Conservation (phyloP, 2,797 vertebrate genomes). For the Smutsia temminckii region DNA sequence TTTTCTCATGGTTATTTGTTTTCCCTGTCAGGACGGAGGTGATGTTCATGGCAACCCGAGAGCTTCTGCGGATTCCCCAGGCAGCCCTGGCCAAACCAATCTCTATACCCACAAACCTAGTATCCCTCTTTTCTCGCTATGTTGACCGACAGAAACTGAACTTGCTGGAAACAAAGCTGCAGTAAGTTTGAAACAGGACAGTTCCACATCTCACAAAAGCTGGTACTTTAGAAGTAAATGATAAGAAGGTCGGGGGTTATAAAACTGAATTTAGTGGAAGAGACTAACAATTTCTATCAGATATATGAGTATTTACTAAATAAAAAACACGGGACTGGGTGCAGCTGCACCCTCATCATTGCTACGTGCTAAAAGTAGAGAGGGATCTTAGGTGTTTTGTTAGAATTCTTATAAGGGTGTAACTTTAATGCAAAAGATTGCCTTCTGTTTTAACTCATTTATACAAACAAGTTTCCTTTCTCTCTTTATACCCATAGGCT, state of each 20-base stretch:
- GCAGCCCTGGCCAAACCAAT: conserved; percentile 90
- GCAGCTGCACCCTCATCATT: neutral
- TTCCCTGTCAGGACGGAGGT: conserved; percentile 90
- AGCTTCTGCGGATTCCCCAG: conserved; percentile 90
- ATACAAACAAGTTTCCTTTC: conserved; percentile 17
- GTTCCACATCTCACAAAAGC: neutral
- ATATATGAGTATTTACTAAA: neutral
- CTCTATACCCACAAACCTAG: conserved; percentile 91
- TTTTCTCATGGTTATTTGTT: neutral
- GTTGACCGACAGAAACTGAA: conserved; percentile 94
- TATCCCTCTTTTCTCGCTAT: conserved; percentile 94
- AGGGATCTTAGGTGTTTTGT: neutral
- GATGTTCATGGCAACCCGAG: conserved; percentile 93
- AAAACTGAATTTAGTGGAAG: neutral
- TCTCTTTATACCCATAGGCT: conserved; percentile 77
- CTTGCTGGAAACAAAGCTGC: conserved; percentile 94
- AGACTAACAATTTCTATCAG: neutral
- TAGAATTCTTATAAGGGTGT: neutral
- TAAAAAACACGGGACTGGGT: neutral
- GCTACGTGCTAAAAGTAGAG: neutral
- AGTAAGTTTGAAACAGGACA: conserved; percentile 86
- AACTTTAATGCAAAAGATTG: neutral
- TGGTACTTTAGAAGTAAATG: neutral
- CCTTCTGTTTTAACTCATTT: conserved; percentile 5
- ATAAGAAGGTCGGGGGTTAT: neutral